A percentile compares a stretch with the other conserved stretches of the same genome.
These are phyloP conservation scores for Pygocentrus nattereri DNA, from an alignment of 2,797 vertebrate species.

Conservation along the genomic window DNA sequence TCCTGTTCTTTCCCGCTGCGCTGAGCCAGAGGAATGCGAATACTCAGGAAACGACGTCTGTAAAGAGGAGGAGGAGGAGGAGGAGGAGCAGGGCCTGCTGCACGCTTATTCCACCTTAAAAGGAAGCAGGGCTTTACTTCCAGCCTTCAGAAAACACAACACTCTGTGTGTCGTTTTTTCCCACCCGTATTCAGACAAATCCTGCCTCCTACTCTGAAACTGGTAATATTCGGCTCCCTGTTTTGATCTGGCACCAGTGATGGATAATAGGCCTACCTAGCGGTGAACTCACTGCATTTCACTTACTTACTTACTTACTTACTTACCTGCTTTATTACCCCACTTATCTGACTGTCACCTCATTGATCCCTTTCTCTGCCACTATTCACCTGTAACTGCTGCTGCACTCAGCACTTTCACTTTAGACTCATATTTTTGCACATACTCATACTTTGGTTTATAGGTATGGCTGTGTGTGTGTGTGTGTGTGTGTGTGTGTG, in stretches of 20 bases:
- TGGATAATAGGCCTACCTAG: too few relatives aligned
- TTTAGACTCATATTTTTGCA: too few relatives aligned
- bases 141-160: constrained; percentile 52
- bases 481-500: too few relatives aligned
- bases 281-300: too few relatives aligned
- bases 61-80: constrained; percentile 31
- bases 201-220: neutral
- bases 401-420: too few relatives aligned
- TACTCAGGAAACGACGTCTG: constrained; percentile 58
- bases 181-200: constrained; percentile 39
- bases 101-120: constrained; percentile 60
- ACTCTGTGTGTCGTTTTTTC: constrained; percentile 17
- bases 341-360: too few relatives aligned
- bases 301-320: too few relatives aligned
- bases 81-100: constrained; percentile 49
- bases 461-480: too few relatives aligned
- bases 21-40: constrained; percentile 55
- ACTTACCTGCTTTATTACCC: too few relatives aligned
- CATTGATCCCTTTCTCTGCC: too few relatives aligned
- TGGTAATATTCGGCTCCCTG: neutral
- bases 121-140: constrained; percentile 59
- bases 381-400: too few relatives aligned
- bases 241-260: neutral
- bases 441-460: too few relatives aligned
- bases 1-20: constrained; percentile 55